Base-by-base conservation (phyloP, 2,797 vertebrate genomes). In the Enoplosus armatus region DNA sequence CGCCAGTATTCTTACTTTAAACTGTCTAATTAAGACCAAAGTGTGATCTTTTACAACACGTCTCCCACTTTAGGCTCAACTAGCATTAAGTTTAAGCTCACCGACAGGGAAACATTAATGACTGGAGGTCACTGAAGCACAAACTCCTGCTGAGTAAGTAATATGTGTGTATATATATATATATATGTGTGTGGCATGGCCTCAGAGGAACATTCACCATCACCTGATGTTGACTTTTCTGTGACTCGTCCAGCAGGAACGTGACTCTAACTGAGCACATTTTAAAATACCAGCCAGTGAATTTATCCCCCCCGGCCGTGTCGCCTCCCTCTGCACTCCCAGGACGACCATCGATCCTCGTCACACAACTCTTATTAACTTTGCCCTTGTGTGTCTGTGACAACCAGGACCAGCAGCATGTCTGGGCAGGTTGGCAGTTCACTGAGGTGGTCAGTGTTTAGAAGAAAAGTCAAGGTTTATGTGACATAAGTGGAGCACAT, bases 351-450 rank as follows among this genome's bases (percentile, higher is more conserved):
- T 79, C 41, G 47, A 84, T 79, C 67, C 48, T 15, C 48, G 39
- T 51, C 64, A 27, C 48, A 6, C 48, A 0, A 24, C 61, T 18
- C 70, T 66, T 61, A 50, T 76, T 81, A 64, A 71, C 48, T 60
- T 27, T 66, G 53, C 10, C 74, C 31, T 53, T 54, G 68, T 37
- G 72, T 24, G 72, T 84, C 81, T 11, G n/a, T 81, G 82, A 58
- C 63, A 29, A 83, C 79, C 27, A 8, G 66, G 26, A 31, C 18
- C 61, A 26, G 66, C 79, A 35, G 68, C 92, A 31, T 70, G 92
- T 62, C 87, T 24, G 62, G 86, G 48, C 94, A 87, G 47, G 92
- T 76, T 2, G 10, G 64, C 58, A 1, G 62, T 11, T 59, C 74
- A n/a, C 76, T 69, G 54, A 77, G 68, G 48, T 10, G 62, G 20